Percentiles rank a stretch among this genome's conserved stretches.
Evolutionary conservation across 2,113 vertebrate species (phyloP).

Genomic region (Fregetta grallaria): DNA sequence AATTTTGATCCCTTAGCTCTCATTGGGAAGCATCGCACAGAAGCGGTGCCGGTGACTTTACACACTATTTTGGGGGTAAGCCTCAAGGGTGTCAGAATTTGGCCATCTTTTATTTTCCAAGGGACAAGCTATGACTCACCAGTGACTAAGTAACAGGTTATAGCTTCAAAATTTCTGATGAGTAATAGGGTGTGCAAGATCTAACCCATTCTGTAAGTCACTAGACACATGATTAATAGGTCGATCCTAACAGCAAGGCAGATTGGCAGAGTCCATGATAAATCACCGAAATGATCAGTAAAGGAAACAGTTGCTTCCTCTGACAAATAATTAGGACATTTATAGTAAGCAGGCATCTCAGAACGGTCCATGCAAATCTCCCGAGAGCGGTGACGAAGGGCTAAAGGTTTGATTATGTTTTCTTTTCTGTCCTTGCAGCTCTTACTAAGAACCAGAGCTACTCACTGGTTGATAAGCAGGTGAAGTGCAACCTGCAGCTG

Average conservation of each 20-base stretch:
- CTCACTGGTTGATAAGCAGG: rapidly evolving
- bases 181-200: not conserved
- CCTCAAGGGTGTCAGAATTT: not conserved
- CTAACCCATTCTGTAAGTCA: not conserved
- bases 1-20: not conserved
- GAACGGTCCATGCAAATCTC: not conserved
- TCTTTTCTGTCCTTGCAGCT: not conserved
- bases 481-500: not conserved
- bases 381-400: not conserved
- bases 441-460: not conserved
- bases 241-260: not conserved
- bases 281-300: not conserved
- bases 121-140: not conserved
- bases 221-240: not conserved
- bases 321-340: not conserved
- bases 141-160: not conserved
- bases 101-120: not conserved
- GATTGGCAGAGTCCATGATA: not conserved
- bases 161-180: constrained; percentile 8
- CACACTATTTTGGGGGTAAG: not conserved
- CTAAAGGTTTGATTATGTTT: not conserved
- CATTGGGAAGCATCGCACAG: rapidly evolving
- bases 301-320: not conserved
- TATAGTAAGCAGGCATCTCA: not conserved
- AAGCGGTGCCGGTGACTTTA: not conserved